Conservation (phyloP, 2,797 vertebrate genomes). For the Carapus acus region DNA sequence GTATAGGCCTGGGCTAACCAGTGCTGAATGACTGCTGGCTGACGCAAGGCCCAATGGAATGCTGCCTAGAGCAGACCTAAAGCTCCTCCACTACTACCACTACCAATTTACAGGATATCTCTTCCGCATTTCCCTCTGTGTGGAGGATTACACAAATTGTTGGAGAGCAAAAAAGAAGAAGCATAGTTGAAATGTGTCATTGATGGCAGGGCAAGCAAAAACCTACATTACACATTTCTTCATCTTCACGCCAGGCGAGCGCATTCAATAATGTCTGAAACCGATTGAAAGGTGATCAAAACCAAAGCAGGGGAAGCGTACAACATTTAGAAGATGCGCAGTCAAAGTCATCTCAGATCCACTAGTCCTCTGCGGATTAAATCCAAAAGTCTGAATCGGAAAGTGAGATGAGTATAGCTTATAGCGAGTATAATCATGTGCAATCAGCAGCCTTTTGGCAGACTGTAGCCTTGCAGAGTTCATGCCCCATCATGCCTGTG, state of each 20-base stretch:
- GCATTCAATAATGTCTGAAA: no score
- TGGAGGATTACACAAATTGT: conserved; percentile 14
- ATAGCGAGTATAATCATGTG: conserved; percentile 53
- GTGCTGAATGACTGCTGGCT: conserved; percentile 68
- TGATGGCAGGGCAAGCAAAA: no score
- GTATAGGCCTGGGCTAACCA: conserved; percentile 65
- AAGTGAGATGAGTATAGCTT: conserved; percentile 39
- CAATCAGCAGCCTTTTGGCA: conserved; percentile 60
- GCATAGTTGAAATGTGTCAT: background rate
- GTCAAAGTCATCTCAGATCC: background rate
- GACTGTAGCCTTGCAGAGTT: conserved; percentile 53
- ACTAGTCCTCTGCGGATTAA: conserved; percentile 1
- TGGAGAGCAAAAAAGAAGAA: conserved; percentile 2
- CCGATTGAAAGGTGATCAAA: no score
- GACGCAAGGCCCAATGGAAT: conserved; percentile 72
- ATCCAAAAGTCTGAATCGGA: conserved; percentile 23
- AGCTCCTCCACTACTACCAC: conserved; percentile 54
- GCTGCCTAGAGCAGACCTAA: conserved; percentile 59
- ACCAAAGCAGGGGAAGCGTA: background rate
- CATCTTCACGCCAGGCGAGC: no score
- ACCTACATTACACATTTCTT: no score
- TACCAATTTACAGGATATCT: conserved; percentile 47
- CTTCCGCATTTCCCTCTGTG: conserved; percentile 24
- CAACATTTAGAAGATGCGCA: conserved; percentile 1
- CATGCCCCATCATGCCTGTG: conserved; percentile 68